Base-by-base conservation (phyloP, 2,113 vertebrate genomes). In the Benitochromis conjunctus region DNA sequence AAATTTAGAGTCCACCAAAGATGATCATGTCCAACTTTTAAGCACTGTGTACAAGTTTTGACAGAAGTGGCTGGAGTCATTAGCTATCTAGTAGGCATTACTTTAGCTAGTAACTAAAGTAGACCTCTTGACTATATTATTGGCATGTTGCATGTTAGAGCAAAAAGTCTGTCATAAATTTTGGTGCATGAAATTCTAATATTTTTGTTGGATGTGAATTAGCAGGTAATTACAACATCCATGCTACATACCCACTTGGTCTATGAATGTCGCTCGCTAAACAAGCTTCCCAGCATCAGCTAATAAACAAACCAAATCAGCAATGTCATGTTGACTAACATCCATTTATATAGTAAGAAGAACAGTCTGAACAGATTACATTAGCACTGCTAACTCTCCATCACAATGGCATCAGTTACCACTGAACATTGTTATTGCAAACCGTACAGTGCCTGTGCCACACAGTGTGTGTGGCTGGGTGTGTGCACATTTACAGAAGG, bases 151-250 rank as follows among this genome's bases (percentile, higher is more conserved):
- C 36, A 38, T 9, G 10, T 10, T 41, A 10, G 38, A 41, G 38
- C 12, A 46, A 46, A 12, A 46, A 46, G 43, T 46, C 43, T 46
- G 41, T 12, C 4, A 10, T 38, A n/a, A 21, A 21, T n/a, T n/a
- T 64, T 38, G 60, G 18, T 64, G 10, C 16, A 7, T 38, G 34
- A 64, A 38, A 64, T 64, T 64, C 60, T n/a, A 66, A 36, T 66
- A 41, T 21, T 66, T 38, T 64, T 38, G 34, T 4, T 0, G 0
- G 19, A 38, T 0, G 1, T 38, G 13, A 43, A 12, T 5, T 7
- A 8, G n/a, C 36, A 69, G 12, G 36, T 43, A 41, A 21, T 66
- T 11, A 66, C 58, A 62, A 38, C 62, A 21, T 66, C 19, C 3
- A 13, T 21, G 62, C 34, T 21, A 41, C 38, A 41, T 36, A 69